Conservation (phyloP, 2,113 vertebrate genomes). For the Pica pica region DNA sequence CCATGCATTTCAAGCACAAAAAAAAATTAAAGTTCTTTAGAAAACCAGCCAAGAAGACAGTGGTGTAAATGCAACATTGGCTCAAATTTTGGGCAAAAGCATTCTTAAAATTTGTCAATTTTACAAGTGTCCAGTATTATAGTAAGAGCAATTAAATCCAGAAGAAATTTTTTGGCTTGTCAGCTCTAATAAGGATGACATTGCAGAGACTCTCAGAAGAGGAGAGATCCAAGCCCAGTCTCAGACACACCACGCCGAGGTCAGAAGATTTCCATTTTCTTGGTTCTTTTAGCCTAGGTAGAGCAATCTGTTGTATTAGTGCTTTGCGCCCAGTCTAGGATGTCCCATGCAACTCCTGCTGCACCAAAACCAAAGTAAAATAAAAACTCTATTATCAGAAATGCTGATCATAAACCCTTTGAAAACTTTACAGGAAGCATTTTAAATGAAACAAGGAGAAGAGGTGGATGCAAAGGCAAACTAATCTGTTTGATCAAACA, state of each 20-base stretch:
- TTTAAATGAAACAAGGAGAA: background rate
- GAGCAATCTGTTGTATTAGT: background rate
- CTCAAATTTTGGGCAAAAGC: background rate
- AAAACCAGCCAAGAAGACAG: background rate
- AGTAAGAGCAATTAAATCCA: background rate
- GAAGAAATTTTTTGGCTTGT: background rate
- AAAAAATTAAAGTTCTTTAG: background rate
- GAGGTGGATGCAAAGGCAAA: background rate
- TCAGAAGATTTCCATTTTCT: background rate
- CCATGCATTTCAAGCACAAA: constrained; percentile 12
- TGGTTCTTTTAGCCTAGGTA: background rate
- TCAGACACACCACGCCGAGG: background rate
- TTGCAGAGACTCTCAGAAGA: background rate
- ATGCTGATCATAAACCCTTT: background rate
- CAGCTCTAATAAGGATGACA: background rate
- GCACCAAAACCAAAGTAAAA: background rate
- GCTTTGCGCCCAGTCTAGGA: background rate
- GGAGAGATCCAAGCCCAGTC: background rate
- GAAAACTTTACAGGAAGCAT: background rate
- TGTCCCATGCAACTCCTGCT: background rate
- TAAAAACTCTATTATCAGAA: background rate
- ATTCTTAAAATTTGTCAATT: background rate
- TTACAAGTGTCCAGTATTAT: background rate
- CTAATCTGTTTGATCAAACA: background rate
- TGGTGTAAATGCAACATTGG: background rate